Conservation (phyloP, 2,888 invertebrate species). For the Formica aserva region DNA sequence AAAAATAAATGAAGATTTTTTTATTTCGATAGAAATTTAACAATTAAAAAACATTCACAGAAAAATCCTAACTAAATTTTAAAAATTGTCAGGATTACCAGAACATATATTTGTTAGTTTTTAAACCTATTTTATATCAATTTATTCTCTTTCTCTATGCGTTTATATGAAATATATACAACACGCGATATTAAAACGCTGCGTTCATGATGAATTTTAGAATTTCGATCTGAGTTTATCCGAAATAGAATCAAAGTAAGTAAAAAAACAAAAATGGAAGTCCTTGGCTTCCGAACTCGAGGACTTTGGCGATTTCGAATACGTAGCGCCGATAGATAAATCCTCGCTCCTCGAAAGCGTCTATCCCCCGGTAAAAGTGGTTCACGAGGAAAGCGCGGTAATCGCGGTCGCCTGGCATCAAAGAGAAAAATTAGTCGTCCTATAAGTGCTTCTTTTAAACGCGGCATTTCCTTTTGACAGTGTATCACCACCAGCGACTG, state of each 20-base stretch:
- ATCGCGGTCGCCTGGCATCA: slow-evolving; percentile 67
- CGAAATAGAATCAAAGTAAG: background rate
- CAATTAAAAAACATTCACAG: background rate
- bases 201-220: background rate
- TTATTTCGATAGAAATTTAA: background rate
- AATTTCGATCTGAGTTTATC: background rate
- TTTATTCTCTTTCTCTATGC: background rate
- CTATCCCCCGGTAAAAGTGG: slow-evolving; percentile 30
- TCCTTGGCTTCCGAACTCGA: background rate
- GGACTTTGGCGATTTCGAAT: background rate
- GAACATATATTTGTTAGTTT: no score
- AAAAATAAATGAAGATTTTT: background rate
- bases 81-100: background rate
- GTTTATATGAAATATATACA: background rate
- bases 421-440: slow-evolving; percentile 76
- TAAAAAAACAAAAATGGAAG: background rate
- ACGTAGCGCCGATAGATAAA: background rate
- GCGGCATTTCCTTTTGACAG: slow-evolving; percentile 74
- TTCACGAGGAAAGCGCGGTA: slow-evolving; percentile 51
- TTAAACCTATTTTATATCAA: no score
- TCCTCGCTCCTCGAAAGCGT: slow-evolving; percentile 32
- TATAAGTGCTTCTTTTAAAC: slow-evolving; percentile 72
- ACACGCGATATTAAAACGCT: background rate
- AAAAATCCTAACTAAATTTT: background rate
- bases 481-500: slow-evolving; percentile 44